A percentile compares a stretch with the other conserved stretches of the same genome.
These are phyloP conservation scores for Nasonia giraulti DNA, from an alignment of 1,140 invertebrate species.

Conservation along the genomic window DNA sequence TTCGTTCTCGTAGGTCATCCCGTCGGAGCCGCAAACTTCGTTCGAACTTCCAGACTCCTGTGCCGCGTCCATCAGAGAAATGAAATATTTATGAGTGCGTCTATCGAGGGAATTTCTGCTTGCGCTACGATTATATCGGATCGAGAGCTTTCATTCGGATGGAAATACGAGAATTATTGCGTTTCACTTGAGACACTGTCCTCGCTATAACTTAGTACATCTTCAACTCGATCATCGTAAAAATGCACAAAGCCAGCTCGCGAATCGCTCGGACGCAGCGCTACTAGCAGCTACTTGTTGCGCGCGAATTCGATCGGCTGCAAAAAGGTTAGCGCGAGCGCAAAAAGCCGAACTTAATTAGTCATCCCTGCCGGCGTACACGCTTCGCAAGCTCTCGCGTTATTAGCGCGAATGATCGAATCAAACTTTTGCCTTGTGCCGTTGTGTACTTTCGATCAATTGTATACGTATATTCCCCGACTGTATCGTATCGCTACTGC, in stretches of 20 bases:
- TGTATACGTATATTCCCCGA: neutral
- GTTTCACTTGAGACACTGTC: too few relatives aligned
- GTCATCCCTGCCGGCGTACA: neutral
- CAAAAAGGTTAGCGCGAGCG: conserved; percentile 23
- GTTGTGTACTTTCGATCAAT: neutral
- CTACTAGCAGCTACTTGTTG: conserved; percentile 54
- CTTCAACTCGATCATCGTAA: too few relatives aligned
- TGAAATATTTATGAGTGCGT: conserved; percentile 7
- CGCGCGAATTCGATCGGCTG: conserved; percentile 26
- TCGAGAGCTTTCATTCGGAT: too few relatives aligned
- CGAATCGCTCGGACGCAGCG: neutral
- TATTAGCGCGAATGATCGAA: neutral
- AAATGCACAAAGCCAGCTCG: neutral
- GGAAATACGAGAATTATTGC: too few relatives aligned
- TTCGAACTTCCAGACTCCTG: conserved; percentile 73
- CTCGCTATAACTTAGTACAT: too few relatives aligned
- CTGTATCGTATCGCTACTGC: too few relatives aligned
- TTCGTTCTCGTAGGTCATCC: conserved; percentile 84
- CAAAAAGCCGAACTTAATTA: conserved; percentile 55
- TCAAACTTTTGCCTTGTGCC: neutral
- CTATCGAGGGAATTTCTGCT: neutral
- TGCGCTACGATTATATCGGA: too few relatives aligned
- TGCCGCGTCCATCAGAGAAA: conserved; percentile 63
- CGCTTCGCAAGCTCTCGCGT: neutral
- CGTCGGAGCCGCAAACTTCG: conserved; percentile 85